Base-by-base conservation (phyloP, 2,888 invertebrate species). In the Trisateles emortualis region DNA sequence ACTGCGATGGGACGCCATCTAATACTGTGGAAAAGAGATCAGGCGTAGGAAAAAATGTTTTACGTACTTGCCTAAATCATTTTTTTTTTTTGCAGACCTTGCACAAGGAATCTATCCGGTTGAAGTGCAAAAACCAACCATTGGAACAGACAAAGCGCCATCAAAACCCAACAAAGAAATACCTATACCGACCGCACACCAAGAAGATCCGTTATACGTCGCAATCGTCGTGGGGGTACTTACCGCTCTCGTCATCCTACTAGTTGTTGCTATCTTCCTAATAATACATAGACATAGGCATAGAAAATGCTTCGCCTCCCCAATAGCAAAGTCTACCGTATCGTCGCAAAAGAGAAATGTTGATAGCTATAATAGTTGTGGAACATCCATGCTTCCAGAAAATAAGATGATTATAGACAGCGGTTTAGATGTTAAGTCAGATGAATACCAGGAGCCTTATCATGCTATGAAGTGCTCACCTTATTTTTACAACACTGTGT, bases 391-490 rank as follows among this genome's bases (percentile, higher is more conserved):
- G 74, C 69, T 94, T 68, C 94, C 93, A 0, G 87, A 93, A 2
- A 90, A 89, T 53, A 94, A 94, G 68, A 87, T 93, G 79, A 92
- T 91, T 35, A 90, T 94, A 79, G 94, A 94, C 64, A 93, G 94
- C 72, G 91, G 93, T 44, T 87, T 94, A 73, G 94, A 95, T 74
- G 93, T 95, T 68, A 94, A 95, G 79, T 94, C 95, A 39, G 95
- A 95, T 76, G 96, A 96, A 80, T 96, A 96, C 85, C 96, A 96
- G 78, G 96, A 96, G 87, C 96, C 96, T 33, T 96, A 96, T 84
- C 96, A 96, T 85, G 95, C 96, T 14, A 87, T 96, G 67, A 95
- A 95, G 81, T 96, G 95, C 78, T 95, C 96, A 10, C 96, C 96
- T 1, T 96, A 96, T 84, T 96, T 96, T 83, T 96, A 96, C 88